Base-by-base conservation (phyloP, 2,113 vertebrate genomes). In the Mus pahari region DNA sequence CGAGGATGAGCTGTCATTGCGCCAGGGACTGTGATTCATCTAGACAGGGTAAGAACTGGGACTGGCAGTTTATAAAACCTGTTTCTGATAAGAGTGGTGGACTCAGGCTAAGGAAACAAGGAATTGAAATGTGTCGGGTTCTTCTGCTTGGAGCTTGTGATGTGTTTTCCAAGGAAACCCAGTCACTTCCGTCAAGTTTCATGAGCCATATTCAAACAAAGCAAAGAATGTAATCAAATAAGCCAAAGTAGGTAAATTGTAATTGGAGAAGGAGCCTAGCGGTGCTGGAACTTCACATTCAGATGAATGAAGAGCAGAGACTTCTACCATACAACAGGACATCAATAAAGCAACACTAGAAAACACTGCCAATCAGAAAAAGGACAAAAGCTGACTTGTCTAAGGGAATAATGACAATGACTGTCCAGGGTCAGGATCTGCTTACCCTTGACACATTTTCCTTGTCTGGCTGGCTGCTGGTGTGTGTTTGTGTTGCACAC, bases 191-290 rank as follows among this genome's bases (percentile, higher is more conserved):
- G 90, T 75, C 42, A 89, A 86, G 91, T 70, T 92, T 93, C 39
- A 90, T 39, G 79, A 73, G 71, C 58, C 53, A 78, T 28, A 87
- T 66, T 91, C 89, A 89, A 94, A 66, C 19, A 73, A 96, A 86
- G 14, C 45, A 96, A 86, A 73, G 39, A 79, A 24, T 6, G 6
- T 22, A 33, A 77, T 83, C 33, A 45, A 87, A 87, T 62, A 60
- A 91, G 66, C 64, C 12, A 79, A 91, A 91, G 93, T 39, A 73
- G 81, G 12, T 82, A 94, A 26, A 19, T 64, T 94, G 50, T 14
- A 16, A 92, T 53, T 42, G 62, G 16, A 93, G 36, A 3, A 60
- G 10, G 33, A 1, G 3, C 16, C 62, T 75, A 42, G 66, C 50
- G 42, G 71, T 50, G 28, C 79, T 66, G 48, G 4, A 93, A 90